phyloP scores from a whole-genome alignment of 2,797 vertebrate genomes.

The Poecile montanus region DNA sequence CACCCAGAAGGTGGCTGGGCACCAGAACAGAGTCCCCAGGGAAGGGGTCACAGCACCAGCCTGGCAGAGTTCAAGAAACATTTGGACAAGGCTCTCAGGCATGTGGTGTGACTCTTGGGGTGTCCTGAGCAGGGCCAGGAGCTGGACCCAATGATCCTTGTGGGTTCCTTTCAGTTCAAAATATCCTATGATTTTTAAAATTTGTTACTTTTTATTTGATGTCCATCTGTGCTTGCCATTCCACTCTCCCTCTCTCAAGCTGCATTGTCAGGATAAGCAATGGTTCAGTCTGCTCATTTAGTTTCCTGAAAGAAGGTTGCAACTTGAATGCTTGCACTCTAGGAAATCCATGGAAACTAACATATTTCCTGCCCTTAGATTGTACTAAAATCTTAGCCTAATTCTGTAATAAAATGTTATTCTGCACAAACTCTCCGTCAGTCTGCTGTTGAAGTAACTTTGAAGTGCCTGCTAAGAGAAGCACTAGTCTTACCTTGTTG shows the following conservation, averaged over 20 bases:
- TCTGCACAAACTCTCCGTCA: neutral
- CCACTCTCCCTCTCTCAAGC: neutral
- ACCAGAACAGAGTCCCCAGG: neutral
- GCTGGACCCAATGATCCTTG: rapidly evolving
- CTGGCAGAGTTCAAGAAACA: rapidly evolving
- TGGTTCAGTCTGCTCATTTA: neutral
- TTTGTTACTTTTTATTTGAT: neutral
- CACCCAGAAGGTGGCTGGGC: rapidly evolving
- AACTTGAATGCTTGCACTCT: neutral
- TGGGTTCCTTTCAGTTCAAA: neutral
- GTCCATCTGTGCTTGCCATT: no score
- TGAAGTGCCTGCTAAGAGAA: neutral
- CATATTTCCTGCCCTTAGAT: neutral
- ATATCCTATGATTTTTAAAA: neutral
- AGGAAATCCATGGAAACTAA: neutral
- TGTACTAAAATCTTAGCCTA: neutral
- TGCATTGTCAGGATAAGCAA: neutral
- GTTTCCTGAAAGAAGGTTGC: neutral
- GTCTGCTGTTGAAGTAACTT: neutral
- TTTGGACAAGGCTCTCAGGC: neutral
- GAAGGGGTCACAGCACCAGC: neutral
- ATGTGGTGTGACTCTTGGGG: no score
- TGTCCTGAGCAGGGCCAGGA: neutral
- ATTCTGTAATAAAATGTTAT: neutral
- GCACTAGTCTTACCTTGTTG: neutral